These are phyloP conservation scores for Onychomys arenicola DNA, from an alignment of 2,797 vertebrate species.

Conservation along the genomic window DNA sequence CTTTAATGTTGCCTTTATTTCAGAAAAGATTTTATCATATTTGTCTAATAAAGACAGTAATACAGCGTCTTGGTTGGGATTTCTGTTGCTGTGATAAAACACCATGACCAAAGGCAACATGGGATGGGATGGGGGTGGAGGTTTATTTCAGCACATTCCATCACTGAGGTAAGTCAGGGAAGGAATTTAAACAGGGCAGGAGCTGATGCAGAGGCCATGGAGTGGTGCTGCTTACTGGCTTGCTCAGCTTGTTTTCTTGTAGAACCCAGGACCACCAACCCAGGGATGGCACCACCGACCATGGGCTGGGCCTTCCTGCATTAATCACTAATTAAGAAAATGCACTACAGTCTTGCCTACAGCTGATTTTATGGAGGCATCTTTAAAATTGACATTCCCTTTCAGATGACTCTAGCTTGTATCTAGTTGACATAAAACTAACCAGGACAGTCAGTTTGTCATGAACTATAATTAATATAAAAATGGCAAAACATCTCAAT, in stretches of 20 bases:
- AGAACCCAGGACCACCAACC: not conserved
- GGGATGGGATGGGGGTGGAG: not conserved
- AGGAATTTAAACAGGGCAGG: not conserved
- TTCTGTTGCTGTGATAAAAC: not conserved
- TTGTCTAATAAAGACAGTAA: not conserved
- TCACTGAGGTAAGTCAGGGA: not conserved
- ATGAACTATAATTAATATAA: constrained; percentile 40
- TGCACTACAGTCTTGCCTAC: not conserved
- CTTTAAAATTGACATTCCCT: not conserved
- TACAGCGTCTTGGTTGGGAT: not conserved
- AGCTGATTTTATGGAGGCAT: not conserved
- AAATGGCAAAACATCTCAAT: constrained; percentile 20
- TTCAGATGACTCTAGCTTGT: not conserved
- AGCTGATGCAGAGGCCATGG: not conserved
- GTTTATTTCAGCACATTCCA: not conserved
- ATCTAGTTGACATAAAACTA: not conserved
- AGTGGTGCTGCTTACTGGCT: not conserved
- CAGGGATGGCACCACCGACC: not conserved
- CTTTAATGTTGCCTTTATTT: constrained; percentile 1
- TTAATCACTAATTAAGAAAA: not conserved
- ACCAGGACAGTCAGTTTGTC: not conserved
- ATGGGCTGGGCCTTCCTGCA: not conserved
- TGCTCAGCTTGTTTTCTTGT: not conserved
- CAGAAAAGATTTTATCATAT: constrained; percentile 18
- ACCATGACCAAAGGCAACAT: not conserved